Evolutionary conservation across 2,888 invertebrate species (phyloP).

Genomic region (Scelioninae gen. 1): DNA sequence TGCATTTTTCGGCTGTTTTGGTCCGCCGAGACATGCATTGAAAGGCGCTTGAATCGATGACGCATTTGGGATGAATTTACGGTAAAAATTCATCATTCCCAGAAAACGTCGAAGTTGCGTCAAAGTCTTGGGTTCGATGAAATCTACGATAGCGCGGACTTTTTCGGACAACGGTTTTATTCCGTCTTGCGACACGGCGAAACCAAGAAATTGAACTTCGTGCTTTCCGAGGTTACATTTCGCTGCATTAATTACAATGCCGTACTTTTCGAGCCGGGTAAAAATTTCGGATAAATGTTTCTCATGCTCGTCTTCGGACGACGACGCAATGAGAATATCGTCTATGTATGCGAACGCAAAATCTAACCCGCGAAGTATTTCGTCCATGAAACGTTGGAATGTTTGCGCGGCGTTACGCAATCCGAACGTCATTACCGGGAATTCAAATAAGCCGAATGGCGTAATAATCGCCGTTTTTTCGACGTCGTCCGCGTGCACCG

Average conservation of each 20-base stretch:
- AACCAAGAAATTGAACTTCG: constrained; percentile 1
- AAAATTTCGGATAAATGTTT: constrained; percentile 13
- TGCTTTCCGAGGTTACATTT: background rate
- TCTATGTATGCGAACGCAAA: constrained; percentile 79
- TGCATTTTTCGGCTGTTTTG: background rate
- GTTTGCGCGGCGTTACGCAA: no score
- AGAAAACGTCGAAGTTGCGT: background rate
- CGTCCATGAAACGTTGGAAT: no score
- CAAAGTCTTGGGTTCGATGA: background rate
- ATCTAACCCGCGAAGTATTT: constrained; percentile 74
- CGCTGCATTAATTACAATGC: constrained; percentile 8
- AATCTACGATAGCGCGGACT: background rate
- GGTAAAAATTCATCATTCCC: no score
- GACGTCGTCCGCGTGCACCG: no score
- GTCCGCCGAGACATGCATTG: background rate
- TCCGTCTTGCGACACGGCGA: background rate
- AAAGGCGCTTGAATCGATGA: constrained; percentile 8
- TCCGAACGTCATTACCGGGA: no score
- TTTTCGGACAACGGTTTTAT: background rate
- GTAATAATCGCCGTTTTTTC: no score
- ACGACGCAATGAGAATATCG: constrained; percentile 75
- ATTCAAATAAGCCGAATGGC: no score
- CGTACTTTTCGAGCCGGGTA: background rate
- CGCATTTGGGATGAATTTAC: background rate
- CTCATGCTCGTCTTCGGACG: constrained; percentile 21